phyloP scores from a whole-genome alignment of 2,797 vertebrate species.

The Malurus leucopterus region DNA sequence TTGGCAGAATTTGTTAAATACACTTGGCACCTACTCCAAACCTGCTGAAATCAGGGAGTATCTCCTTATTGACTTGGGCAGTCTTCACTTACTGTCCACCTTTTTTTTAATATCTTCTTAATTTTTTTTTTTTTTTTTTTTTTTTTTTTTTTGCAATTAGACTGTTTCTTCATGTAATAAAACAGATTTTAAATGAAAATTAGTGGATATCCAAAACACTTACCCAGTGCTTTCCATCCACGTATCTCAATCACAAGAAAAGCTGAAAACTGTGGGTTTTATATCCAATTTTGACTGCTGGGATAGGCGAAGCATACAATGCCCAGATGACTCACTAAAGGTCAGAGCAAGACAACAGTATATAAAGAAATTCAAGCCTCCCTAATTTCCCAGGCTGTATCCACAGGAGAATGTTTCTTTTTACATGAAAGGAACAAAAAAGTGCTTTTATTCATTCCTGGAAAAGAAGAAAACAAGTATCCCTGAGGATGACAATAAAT shows the following conservation, averaged over 20 bases:
- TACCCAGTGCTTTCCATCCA: background rate
- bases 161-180: background rate
- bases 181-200: background rate
- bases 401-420: background rate
- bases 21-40: background rate
- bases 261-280: background rate
- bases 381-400: background rate
- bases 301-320: background rate
- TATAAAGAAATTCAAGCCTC: background rate
- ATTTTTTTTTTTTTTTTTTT: background rate
- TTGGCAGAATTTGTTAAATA: background rate
- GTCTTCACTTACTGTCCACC: background rate
- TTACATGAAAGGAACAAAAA: constrained; percentile 2
- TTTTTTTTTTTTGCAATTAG: background rate
- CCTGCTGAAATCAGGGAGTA: background rate
- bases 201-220: background rate
- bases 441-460: constrained; percentile 18
- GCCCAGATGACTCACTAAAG: background rate
- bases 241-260: background rate
- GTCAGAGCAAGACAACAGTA: background rate
- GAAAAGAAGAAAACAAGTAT: constrained; percentile 19
- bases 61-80: background rate
- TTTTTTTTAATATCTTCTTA: background rate
- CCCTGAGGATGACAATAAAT: constrained; percentile 38
- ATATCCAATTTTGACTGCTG: background rate